These are phyloP conservation scores for Pyrrhosoma nymphula DNA, from an alignment of 2,888 invertebrate species.

Conservation along the genomic window DNA sequence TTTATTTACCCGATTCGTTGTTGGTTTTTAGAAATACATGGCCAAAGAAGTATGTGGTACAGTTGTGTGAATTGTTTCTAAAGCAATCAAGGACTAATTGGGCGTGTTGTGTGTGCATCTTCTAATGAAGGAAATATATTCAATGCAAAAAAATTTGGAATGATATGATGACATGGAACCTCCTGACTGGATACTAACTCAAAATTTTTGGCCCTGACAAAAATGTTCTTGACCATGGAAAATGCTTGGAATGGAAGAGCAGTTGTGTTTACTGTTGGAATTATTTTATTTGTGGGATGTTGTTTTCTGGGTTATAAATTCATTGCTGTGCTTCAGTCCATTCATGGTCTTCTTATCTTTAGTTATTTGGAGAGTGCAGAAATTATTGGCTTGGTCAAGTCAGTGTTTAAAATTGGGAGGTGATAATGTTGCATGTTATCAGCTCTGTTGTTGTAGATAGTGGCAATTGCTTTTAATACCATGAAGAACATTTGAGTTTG, in stretches of 20 bases:
- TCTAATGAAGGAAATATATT: constrained; percentile 15
- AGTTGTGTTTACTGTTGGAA: background rate
- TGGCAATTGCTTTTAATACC: background rate
- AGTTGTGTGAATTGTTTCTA: constrained; percentile 39
- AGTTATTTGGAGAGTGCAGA: constrained; percentile 4
- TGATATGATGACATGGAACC: constrained; percentile 26
- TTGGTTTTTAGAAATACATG: constrained; percentile 61
- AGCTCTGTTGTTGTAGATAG: background rate
- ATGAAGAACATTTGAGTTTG: background rate
- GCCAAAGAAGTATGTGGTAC: constrained; percentile 57
- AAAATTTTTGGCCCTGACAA: background rate
- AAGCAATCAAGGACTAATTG: constrained; percentile 42
- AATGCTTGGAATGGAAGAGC: background rate
- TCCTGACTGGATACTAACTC: constrained; percentile 6
- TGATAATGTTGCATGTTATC: constrained; percentile 33
- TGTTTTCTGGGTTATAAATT: constrained; percentile 19
- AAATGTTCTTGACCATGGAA: background rate
- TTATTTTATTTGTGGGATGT: background rate
- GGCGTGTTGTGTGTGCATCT: constrained; percentile 16
- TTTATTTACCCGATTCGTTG: constrained; percentile 46
- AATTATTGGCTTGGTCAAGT: background rate
- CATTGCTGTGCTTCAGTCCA: background rate
- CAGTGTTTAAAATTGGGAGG: constrained; percentile 27
- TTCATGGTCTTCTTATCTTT: background rate
- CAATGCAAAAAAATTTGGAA: constrained; percentile 8